Percentiles rank a stretch among this genome's conserved stretches.
Conservation (phyloP, 2,113 vertebrate species). For the Rostratula benghalensis region DNA sequence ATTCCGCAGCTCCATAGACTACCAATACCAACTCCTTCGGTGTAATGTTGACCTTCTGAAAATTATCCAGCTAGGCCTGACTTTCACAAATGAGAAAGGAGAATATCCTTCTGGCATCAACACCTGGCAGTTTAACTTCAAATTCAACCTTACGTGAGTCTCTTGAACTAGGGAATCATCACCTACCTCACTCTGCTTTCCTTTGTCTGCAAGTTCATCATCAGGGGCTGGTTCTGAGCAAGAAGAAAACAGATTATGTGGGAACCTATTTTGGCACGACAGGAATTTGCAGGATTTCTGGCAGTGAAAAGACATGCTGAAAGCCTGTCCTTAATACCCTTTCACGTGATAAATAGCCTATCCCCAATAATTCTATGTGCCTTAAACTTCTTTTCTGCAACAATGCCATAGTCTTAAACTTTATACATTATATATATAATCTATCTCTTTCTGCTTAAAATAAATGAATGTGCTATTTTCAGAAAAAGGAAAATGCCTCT, state of each 20-base stretch:
- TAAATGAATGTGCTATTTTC: neutral
- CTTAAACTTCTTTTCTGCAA: neutral
- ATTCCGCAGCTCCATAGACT: slow-evolving; percentile 97
- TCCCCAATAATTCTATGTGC: neutral
- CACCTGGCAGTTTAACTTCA: slow-evolving; percentile 99
- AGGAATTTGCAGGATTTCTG: neutral
- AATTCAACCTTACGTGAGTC: slow-evolving; percentile 96
- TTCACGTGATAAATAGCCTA: neutral
- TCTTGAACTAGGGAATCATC: neutral
- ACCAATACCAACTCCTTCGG: slow-evolving; percentile 95
- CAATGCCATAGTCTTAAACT: neutral
- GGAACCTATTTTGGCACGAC: neutral
- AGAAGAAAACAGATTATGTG: neutral
- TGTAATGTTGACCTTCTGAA: slow-evolving; percentile 98
- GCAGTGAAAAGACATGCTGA: neutral
- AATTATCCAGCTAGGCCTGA: slow-evolving; percentile 96
- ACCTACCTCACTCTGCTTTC: neutral
- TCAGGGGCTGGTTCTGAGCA: neutral
- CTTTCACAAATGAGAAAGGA: slow-evolving; percentile 96
- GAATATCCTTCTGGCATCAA: slow-evolving; percentile 92
- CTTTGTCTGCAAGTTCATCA: neutral
- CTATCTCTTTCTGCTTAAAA: neutral
- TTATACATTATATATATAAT: neutral
- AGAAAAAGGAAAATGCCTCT: neutral
- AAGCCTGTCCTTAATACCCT: neutral